Evolutionary conservation across 1,140 invertebrate species (phyloP).

Genomic region (Drosophila kepulauana): DNA sequence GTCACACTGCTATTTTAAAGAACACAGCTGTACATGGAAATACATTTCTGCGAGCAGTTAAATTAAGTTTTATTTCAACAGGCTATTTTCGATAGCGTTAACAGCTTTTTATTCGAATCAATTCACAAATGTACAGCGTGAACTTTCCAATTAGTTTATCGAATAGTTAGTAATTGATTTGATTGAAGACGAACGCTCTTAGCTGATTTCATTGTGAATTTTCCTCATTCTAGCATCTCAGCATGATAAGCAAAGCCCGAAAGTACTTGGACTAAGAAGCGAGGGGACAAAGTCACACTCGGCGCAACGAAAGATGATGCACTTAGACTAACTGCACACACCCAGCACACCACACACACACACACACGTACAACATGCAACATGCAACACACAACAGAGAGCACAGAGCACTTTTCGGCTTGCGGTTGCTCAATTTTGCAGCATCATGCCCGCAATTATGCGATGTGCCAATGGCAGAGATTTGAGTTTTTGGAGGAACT

Average conservation of each 20-base stretch:
- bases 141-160: neutral
- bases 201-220: neutral
- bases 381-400: neutral
- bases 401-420: slow-evolving; percentile 32
- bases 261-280: neutral
- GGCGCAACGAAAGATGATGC: neutral
- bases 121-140: too few relatives aligned
- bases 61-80: too few relatives aligned
- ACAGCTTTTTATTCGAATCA: too few relatives aligned
- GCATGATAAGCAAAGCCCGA: slow-evolving; percentile 29
- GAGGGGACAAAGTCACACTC: slow-evolving; percentile 1
- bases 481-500: neutral
- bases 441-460: slow-evolving; percentile 66
- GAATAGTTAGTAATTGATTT: neutral
- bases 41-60: too few relatives aligned
- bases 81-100: too few relatives aligned
- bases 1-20: too few relatives aligned
- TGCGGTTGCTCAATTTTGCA: slow-evolving; percentile 53
- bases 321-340: slow-evolving; percentile 32
- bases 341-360: slow-evolving; percentile 20
- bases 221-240: neutral
- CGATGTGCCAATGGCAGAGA: slow-evolving; percentile 51
- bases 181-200: neutral
- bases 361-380: neutral
- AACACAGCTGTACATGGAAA: too few relatives aligned